Percentiles rank a stretch among this genome's conserved stretches.
phyloP scores from a whole-genome alignment of 1,140 invertebrate species.

The Ridgeia piscesae region DNA sequence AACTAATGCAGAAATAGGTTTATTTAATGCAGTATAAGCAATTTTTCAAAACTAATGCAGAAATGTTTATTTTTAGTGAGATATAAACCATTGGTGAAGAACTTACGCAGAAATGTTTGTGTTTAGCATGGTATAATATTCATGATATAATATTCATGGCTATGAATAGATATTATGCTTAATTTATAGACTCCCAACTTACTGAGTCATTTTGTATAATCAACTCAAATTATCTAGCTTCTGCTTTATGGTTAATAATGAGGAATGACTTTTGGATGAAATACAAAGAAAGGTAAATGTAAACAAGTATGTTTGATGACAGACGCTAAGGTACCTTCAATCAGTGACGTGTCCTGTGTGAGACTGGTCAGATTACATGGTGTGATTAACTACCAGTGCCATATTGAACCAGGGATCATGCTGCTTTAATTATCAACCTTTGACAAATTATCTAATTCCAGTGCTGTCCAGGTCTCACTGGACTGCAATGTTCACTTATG shows the following conservation, averaged over 20 bases:
- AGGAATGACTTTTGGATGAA: not conserved
- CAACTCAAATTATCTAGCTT: not conserved
- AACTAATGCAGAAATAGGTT: too few relatives aligned
- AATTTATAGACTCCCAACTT: not conserved
- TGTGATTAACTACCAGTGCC: not conserved
- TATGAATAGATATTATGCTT: not conserved
- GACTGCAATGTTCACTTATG: not conserved
- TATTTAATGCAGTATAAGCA: too few relatives aligned
- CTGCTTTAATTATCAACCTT: not conserved
- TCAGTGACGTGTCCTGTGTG: not conserved
- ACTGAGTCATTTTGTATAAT: not conserved
- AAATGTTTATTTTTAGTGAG: too few relatives aligned
- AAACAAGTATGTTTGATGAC: not conserved
- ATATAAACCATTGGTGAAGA: too few relatives aligned
- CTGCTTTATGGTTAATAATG: not conserved
- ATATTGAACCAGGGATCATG: not conserved
- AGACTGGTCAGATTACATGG: not conserved
- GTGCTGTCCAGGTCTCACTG: not conserved
- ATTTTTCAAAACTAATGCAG: too few relatives aligned
- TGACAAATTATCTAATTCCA: not conserved
- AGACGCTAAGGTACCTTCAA: not conserved
- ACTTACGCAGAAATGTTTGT: too few relatives aligned
- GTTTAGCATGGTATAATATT: too few relatives aligned
- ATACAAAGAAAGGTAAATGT: not conserved
- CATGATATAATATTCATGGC: too few relatives aligned